Base-by-base conservation (phyloP, 2,888 invertebrate species). In the Brachylomia viminalis region DNA sequence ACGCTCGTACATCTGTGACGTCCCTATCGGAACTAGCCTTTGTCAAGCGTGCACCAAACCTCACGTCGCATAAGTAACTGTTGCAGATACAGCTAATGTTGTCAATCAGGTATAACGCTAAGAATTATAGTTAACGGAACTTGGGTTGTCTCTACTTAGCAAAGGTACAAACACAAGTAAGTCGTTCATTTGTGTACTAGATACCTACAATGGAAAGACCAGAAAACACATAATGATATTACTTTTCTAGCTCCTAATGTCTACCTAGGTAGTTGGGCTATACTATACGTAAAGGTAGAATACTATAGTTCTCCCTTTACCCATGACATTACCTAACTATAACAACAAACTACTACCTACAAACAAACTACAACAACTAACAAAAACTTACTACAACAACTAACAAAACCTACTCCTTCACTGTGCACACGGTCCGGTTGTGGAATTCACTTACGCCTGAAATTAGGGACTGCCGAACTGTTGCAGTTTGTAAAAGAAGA, bases 1-100 rank as follows among this genome's bases (percentile, higher is more conserved):
- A 89, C 87, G 69, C 66, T 82, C 85, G 86, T 92, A 92, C 94
- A 94, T 94, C 92, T 94, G 93, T 92, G 92, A 90, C 85, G 89
- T 87, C 75, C 73, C 45, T 65, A 23, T 80, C 73, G 68, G 65
- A 75, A 45, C 54, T 38, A 52, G 79, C 70, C 66, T 77, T 77
- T 77, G 79, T 78, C 52, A 68, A 45, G 64, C 30, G 49, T 62
- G 45, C 65, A 62, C 54, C 42, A 49, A 74, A 72, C 54, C 30
- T 72, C 59, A 47, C 38, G 42, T 30, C 33, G 20, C n/a, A 42
- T 33, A n/a, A n/a, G n/a, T n/a, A 45, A 4, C 10, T 30, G 4
- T 56, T 30, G 17, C 17, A 47, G 20, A 38, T 15, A 15, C 6
- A 47, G 33, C 30, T 23, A 33, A 56, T 27, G n/a, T 56, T 64